phyloP scores from a whole-genome alignment of 2,113 vertebrate species.

The Plestiodon gilberti region DNA sequence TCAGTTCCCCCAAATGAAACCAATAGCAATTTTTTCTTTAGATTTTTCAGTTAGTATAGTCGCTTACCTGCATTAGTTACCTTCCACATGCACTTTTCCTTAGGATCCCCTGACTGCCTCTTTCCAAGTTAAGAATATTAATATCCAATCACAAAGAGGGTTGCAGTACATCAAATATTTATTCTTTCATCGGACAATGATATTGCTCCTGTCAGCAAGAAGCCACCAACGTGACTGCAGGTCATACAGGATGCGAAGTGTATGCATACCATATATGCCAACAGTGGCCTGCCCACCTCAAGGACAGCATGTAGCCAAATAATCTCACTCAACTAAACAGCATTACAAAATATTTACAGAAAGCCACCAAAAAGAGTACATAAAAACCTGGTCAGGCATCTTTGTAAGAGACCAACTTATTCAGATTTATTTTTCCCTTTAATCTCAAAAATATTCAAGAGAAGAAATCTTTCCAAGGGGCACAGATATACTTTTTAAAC shows the following conservation, averaged over 20 bases:
- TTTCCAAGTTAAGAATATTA: background rate
- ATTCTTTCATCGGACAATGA: conserved; percentile 68
- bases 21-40: no score
- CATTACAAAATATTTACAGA: conserved; percentile 74
- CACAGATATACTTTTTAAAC: background rate
- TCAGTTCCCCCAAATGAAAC: no score
- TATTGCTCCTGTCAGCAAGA: conserved; percentile 41
- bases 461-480: conserved; percentile 38
- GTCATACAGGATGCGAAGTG: conserved; percentile 46
- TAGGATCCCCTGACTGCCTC: background rate
- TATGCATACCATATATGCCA: conserved; percentile 51
- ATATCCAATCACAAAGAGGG: background rate
- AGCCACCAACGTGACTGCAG: conserved; percentile 39
- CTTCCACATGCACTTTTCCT: background rate
- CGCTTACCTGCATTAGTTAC: no score
- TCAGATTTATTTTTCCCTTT: conserved; percentile 37
- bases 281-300: conserved; percentile 57
- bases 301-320: conserved; percentile 50
- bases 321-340: conserved; percentile 65
- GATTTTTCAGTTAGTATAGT: no score
- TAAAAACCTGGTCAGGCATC: conserved; percentile 48
- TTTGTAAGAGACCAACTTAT: conserved; percentile 44
- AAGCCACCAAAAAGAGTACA: conserved; percentile 50
- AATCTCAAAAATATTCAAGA: conserved; percentile 45
- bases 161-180: conserved; percentile 69